Conservation (phyloP, 2,797 vertebrate species). For the Anabacerthia variegaticeps region DNA sequence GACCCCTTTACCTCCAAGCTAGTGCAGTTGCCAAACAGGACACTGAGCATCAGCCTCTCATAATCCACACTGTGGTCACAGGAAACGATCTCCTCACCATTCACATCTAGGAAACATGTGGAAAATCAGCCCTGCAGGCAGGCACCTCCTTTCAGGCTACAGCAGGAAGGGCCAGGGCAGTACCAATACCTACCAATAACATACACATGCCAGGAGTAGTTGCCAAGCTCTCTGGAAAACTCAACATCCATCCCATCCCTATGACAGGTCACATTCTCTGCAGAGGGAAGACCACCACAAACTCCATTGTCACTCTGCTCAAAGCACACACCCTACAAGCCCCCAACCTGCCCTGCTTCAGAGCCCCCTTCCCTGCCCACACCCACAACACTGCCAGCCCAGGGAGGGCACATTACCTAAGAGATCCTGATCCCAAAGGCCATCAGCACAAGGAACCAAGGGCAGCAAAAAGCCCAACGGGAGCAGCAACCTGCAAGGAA, state of each 20-base stretch:
- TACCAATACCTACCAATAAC: constrained; percentile 64
- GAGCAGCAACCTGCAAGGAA: constrained; percentile 34
- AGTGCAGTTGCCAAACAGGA: constrained; percentile 56
- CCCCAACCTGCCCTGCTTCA: not conserved
- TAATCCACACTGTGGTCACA: constrained; percentile 54
- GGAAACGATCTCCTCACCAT: not conserved
- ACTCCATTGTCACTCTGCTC: not conserved
- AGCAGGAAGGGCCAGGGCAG: not conserved
- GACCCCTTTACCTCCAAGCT: constrained; percentile 58
- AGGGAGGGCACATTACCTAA: not conserved
- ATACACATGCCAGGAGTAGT: constrained; percentile 24
- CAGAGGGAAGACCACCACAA: not conserved
- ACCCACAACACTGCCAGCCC: not conserved
- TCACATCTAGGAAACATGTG: constrained; percentile 2
- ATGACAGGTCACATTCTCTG: constrained; percentile 60
- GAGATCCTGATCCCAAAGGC: not conserved
- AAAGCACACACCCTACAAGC: not conserved
- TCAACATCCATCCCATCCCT: constrained; percentile 15
- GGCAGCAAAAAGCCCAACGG: constrained; percentile 1
- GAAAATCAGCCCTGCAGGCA: not conserved
- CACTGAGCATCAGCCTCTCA: constrained; percentile 43
- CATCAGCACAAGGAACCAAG: not conserved
- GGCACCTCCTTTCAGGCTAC: not conserved
- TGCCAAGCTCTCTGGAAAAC: constrained; percentile 34
- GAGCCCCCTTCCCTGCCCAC: not conserved